These are phyloP conservation scores for Drosophila meridionalis DNA, from an alignment of 2,888 invertebrate species.

Conservation along the genomic window DNA sequence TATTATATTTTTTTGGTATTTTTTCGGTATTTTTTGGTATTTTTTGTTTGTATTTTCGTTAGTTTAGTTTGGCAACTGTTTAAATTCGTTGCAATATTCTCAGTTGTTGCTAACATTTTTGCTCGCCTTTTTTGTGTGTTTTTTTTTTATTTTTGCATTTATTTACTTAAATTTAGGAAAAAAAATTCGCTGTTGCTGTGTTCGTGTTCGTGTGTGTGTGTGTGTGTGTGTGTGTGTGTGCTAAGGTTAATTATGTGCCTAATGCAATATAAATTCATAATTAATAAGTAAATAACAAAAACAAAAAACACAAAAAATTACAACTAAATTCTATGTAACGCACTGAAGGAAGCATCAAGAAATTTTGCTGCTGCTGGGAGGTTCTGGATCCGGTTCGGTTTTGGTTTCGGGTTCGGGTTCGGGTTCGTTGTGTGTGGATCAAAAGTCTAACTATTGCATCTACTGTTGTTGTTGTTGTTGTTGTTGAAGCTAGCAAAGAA, in stretches of 20 bases:
- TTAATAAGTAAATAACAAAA: slow-evolving; percentile 12
- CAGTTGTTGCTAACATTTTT: slow-evolving; percentile 74
- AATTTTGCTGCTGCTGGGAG: slow-evolving; percentile 50
- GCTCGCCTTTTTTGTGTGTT: not conserved
- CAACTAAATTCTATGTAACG: slow-evolving; percentile 55
- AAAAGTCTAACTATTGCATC: slow-evolving; percentile 45
- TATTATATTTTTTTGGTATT: slow-evolving; percentile 14
- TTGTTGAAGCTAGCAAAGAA: slow-evolving; percentile 51
- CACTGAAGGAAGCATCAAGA: slow-evolving; percentile 65
- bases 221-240: slow-evolving; percentile 30
- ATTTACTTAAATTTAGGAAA: slow-evolving; percentile 74
- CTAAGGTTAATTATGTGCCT: slow-evolving; percentile 46
- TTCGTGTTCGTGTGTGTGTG: slow-evolving; percentile 3
- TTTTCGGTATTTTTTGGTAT: slow-evolving; percentile 16
- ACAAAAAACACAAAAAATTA: slow-evolving; percentile 1
- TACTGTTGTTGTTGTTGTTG: slow-evolving; percentile 22
- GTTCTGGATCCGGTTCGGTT: slow-evolving; percentile 29
- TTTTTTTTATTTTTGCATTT: slow-evolving; percentile 49
- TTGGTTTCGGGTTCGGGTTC: not conserved
- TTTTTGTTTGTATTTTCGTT: slow-evolving; percentile 38
- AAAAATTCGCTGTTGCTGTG: slow-evolving; percentile 50
- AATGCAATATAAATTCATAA: slow-evolving; percentile 27
- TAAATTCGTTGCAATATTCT: slow-evolving; percentile 80
- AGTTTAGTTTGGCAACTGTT: slow-evolving; percentile 80
- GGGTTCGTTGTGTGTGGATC: slow-evolving; percentile 7